Conservation (phyloP, 2,888 invertebrate genomes). For the Cerceris ruficornis region DNA sequence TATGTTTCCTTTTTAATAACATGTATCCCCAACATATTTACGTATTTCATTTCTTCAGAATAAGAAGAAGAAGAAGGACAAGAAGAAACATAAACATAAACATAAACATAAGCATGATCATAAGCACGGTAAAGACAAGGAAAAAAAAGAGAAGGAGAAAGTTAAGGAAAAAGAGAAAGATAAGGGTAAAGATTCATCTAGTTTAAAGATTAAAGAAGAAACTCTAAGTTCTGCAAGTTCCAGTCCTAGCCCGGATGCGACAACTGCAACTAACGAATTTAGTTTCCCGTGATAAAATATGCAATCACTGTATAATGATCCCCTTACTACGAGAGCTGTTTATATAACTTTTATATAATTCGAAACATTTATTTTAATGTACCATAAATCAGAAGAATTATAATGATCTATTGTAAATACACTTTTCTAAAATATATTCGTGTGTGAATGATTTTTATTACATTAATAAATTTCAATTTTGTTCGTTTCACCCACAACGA, state of each 20-base stretch:
- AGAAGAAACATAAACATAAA: conserved; percentile 93
- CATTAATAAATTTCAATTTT: too few relatives aligned
- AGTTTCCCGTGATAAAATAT: conserved; percentile 67
- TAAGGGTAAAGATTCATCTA: conserved; percentile 83
- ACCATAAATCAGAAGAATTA: conserved; percentile 6
- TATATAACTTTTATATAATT: conserved; percentile 50
- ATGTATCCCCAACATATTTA: not conserved
- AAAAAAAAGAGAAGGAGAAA: conserved; percentile 87
- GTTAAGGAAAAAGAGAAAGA: conserved; percentile 83
- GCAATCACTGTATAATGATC: conserved; percentile 2
- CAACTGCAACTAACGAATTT: conserved; percentile 75
- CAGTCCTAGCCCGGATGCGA: conserved; percentile 87
- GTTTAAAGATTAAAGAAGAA: conserved; percentile 87
- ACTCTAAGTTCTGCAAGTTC: conserved; percentile 90
- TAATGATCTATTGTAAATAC: conserved; percentile 39
- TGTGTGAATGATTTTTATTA: conserved; percentile 24
- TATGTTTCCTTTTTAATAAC: not conserved
- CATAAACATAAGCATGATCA: conserved; percentile 84
- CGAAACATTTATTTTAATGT: conserved; percentile 20
- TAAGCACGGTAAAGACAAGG: conserved; percentile 84
- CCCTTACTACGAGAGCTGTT: conserved; percentile 25
- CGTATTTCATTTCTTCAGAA: conserved; percentile 58
- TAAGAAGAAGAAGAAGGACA: conserved; percentile 93
- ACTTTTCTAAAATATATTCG: conserved; percentile 33
- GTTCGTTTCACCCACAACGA: too few relatives aligned